Base-by-base conservation (phyloP, 2,797 vertebrate species). In the Selene dorsalis region DNA sequence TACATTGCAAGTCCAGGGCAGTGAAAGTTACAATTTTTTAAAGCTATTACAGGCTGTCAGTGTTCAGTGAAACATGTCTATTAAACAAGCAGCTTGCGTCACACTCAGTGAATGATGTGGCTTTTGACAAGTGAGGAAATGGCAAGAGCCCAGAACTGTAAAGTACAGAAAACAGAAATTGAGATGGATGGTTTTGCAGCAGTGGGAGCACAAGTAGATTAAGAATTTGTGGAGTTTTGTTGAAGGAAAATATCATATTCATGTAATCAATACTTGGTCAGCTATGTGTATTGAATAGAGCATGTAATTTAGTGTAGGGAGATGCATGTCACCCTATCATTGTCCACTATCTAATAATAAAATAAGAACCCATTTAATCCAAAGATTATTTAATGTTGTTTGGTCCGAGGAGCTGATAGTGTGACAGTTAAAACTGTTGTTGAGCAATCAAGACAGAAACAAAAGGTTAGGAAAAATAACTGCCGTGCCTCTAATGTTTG, bases 31-130 rank as follows among this genome's bases (percentile, higher is more conserved):
- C 28, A 20, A 6, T 45, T 24, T 84, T 79, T 78, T 30, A 60
- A 75, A 77, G 55, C n/a, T 78, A 69, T 77, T 77, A 77, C 63
- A 75, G 62, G 22, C 52, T 73, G 64, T 56, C 60, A 68, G 59
- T 66, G 41, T 72, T 87, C 69, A 59, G 60, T 73, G 56, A 69
- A 80, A 77, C 66, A 20, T 71, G 66, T 70, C 64, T 26, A 26
- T 81, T 79, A 69, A 83, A 75, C 41, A 26, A 70, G 45, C 52
- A 38, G 24, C 76, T 69, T 64, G 24, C 16, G 58, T 48, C 24
- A 64, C 17, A 52, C 12, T 12, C 39, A 72, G 48, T 72, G 24
- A 66, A 69, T 57, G 24, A 77, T 67, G n/a, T 53, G 60, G 32
- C 63, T 69, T 62, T 73, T 72, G 70, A 79, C 50, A 68, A 64